Evolutionary conservation across 2,888 invertebrate genomes (phyloP), one percentile per base, ranked within the genome.

Genomic region (Ichneumoninae sp.): DNA sequence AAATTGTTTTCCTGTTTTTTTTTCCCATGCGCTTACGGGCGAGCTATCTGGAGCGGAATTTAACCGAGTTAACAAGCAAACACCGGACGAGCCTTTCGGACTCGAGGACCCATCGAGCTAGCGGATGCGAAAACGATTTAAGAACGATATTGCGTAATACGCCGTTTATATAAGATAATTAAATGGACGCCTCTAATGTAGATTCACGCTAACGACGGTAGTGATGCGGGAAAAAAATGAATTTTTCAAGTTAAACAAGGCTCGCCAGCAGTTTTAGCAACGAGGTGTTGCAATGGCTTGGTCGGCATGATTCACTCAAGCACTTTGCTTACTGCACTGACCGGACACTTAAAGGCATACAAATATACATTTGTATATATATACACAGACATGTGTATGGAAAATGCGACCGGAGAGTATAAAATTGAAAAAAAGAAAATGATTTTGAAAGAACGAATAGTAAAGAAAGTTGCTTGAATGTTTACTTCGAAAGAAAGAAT

Each of bases 1-100:
- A 70, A 47, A 70, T 68, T 40, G 74, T 81, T 66, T 33, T 33
- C 33, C 7, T 33, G 62, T 84, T 74, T 82, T 82, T 82, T 82
- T 86, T 83, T 81, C 79, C 40, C 76, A 80, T 76, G 75, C 26
- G 76, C 83, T 77, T 10, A 19, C 40, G 71, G 80, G 66, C 57
- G 62, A 60, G 68, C 65, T 57, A 81, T 84, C 74, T 65, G 65
- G 62, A 84, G 77, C 65, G 50, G 65, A 78, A 84, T 75, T 44
- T 22, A 75, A 8, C 62, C 62, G 16, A 30, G 62, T 30, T 62
- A 26, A 26, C 22, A 16, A 1, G 26, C 10, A 40, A 40, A 40
- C 33, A 4, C 7, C 62, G 33, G 10, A 62, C 33, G n/a, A 30
- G 26, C 13, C 16, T 30, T 26, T 30, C n/a, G 33, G 16, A 30